phyloP scores from a whole-genome alignment of 2,113 vertebrate species.

The Cottus gobio region DNA sequence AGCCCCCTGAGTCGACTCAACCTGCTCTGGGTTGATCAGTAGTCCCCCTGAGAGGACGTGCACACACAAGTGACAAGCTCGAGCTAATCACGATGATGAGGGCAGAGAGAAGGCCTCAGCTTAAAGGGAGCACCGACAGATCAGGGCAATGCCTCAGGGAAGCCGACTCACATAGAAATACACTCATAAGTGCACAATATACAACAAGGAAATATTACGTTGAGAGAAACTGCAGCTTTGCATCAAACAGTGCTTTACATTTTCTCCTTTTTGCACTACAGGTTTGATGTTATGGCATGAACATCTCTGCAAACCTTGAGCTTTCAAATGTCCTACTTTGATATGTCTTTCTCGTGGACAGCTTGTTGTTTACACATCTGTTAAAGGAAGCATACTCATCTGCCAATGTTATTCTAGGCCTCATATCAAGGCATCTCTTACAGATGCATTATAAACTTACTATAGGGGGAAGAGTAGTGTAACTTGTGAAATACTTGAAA shows the following conservation, averaged over 20 bases:
- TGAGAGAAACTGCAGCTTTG: conserved; percentile 6
- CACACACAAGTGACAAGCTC: conserved; percentile 63
- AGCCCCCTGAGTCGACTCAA: conserved; percentile 26
- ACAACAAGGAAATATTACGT: background rate
- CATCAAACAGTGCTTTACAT: background rate
- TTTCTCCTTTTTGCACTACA: background rate
- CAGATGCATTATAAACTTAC: background rate
- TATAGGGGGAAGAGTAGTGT: background rate
- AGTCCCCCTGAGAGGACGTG: conserved; percentile 42
- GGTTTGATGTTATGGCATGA: background rate
- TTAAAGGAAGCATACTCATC: background rate
- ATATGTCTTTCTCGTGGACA: background rate
- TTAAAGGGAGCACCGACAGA: conserved; percentile 58
- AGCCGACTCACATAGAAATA: conserved; percentile 29
- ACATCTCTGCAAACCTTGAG: background rate
- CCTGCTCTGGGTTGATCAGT: conserved; percentile 51
- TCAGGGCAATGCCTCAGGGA: conserved; percentile 51
- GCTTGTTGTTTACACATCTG: background rate
- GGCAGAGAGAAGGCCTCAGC: conserved; percentile 26
- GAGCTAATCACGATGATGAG: conserved; percentile 68
- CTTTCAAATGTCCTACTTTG: background rate
- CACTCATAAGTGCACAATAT: conserved; percentile 18
- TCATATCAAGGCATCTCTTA: background rate
- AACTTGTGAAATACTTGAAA: background rate
- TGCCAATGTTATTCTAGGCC: background rate